These are phyloP conservation scores for Eulemur mongoz DNA, from an alignment of 2,797 vertebrate genomes.

Conservation along the genomic window DNA sequence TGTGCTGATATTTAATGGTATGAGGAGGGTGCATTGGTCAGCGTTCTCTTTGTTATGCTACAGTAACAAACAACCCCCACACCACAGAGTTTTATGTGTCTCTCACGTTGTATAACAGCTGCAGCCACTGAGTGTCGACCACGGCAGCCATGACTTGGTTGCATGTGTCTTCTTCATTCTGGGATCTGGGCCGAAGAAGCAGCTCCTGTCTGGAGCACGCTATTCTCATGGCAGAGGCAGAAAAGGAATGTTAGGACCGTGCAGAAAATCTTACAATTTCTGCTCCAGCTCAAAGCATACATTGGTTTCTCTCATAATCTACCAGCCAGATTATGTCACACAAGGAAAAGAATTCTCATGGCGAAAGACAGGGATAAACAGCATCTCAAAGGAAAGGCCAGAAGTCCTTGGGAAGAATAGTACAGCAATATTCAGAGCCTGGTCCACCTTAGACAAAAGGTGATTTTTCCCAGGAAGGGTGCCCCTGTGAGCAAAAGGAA, in stretches of 20 bases:
- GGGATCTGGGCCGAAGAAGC: not conserved
- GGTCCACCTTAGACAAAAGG: not conserved
- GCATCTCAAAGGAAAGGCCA: not conserved
- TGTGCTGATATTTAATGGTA: no score
- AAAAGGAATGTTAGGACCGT: rapidly evolving
- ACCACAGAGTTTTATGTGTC: not conserved
- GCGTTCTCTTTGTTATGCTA: not conserved
- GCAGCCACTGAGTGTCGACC: not conserved
- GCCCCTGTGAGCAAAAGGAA: not conserved
- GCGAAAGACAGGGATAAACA: no score
- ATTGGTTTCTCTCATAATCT: not conserved
- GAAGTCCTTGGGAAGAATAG: not conserved
- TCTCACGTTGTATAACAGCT: not conserved
- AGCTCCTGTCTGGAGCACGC: not conserved
- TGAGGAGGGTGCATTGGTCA: not conserved
- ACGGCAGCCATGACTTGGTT: not conserved
- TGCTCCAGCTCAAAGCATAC: not conserved
- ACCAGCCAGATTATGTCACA: not conserved
- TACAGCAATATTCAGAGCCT: not conserved
- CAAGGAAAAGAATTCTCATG: not conserved
- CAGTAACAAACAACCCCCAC: not conserved
- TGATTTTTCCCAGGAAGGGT: not conserved
- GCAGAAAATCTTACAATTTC: not conserved
- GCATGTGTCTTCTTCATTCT: not conserved
- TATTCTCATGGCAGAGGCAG: rapidly evolving